Base-by-base conservation (phyloP, 2,888 invertebrate genomes). In the Aelia acuminata region DNA sequence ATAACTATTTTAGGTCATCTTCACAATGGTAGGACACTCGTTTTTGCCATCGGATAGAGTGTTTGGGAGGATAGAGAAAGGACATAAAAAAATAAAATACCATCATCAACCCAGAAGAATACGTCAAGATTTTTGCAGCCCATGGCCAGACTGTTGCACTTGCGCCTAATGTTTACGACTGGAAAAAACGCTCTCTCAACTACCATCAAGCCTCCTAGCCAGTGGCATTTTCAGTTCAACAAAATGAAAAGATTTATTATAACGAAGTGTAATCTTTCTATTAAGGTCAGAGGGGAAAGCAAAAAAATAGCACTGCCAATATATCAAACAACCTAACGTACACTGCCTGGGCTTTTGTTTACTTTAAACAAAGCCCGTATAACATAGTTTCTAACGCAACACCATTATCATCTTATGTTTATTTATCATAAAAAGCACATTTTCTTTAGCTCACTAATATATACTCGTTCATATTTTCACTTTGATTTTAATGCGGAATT, bases 101-200 rank as follows among this genome's bases (percentile, higher is more conserved):
- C 50, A 50, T 50, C 50, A 50, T 50, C 50, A 50, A 50, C 50
- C 50, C 50, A 50, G 50, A 50, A 15, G 50, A 50, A 50, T 50
- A 50, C 18, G 18, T 50, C 50, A 18, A 50, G 50, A 50, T 50
- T 15, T 50, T 50, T 50, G n/a, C n/a, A n/a, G n/a, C n/a, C n/a
- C n/a, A n/a, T n/a, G n/a, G n/a, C n/a, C n/a, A n/a, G n/a, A n/a
- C 50, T 50, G 11, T 50, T 18, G 18, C 18, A 50, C 50, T 50
- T 50, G 50, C 50, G 18, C 50, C 50, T 18, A 50, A 50, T 50
- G 50, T 50, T 50, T 50, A 50, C 50, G 50, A 50, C 50, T 50
- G 50, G 50, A 50, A 50, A 50, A 50, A 50, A 50, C 50, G 50
- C 50, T 50, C 50, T 50, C 50, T 50, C 50, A 50, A 50, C 50